phyloP scores from a whole-genome alignment of 2,113 vertebrate genomes.

The Lophura nycthemera region DNA sequence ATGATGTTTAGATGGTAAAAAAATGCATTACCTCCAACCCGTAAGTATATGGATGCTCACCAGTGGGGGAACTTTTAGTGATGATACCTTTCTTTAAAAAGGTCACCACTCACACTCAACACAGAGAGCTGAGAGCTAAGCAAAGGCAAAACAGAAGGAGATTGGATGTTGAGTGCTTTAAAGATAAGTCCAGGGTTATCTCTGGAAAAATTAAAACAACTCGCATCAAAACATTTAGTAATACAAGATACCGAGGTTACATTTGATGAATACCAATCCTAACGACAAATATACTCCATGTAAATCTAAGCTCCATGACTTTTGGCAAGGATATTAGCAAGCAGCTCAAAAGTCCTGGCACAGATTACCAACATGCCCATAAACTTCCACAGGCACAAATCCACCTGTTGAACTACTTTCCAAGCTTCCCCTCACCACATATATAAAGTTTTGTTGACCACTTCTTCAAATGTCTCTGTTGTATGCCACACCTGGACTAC shows the following conservation, averaged over 20 bases:
- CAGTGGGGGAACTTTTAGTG: background rate
- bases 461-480: background rate
- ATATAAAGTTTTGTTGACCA: background rate
- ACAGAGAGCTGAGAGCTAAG: slow-evolving; percentile 1
- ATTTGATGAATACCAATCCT: slow-evolving; percentile 71
- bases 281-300: slow-evolving; percentile 62
- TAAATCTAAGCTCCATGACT: slow-evolving; percentile 64
- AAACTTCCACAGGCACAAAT: slow-evolving; percentile 59
- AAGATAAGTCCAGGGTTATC: slow-evolving; percentile 52
- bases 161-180: slow-evolving; percentile 23
- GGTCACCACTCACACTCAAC: slow-evolving; percentile 31
- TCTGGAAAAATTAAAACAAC: slow-evolving; percentile 49
- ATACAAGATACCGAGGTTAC: slow-evolving; percentile 68
- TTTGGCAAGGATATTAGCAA: slow-evolving; percentile 60
- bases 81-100: slow-evolving; percentile 31
- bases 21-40: background rate
- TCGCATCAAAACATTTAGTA: slow-evolving; percentile 41
- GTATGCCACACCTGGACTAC: background rate
- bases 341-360: slow-evolving; percentile 59
- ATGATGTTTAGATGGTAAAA: background rate
- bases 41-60: background rate
- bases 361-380: background rate
- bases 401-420: slow-evolving; percentile 45
- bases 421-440: background rate
- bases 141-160: background rate